A percentile compares a stretch with the other conserved stretches of the same genome.
phyloP scores from a whole-genome alignment of 2,888 invertebrate genomes.

The Mythimna lalbum region DNA sequence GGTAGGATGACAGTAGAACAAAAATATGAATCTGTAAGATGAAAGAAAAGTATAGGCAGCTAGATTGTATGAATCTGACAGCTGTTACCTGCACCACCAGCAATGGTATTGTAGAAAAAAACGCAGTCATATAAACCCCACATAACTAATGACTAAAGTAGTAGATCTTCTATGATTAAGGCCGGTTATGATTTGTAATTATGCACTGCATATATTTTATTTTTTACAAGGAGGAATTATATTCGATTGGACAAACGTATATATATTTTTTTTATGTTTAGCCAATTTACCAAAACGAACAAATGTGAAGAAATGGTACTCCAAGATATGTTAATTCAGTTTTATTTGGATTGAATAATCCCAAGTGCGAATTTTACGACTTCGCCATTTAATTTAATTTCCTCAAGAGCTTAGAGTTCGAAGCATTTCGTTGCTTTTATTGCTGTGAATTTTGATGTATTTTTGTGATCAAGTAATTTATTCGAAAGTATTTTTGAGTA shows the following conservation, averaged over 20 bases:
- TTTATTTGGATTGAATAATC: conserved; percentile 39
- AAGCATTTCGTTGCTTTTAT: conserved; percentile 12
- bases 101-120: no score
- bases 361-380: conserved; percentile 41
- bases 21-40: no score
- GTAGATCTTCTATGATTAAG: no score
- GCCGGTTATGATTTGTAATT: no score
- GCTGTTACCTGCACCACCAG: no score
- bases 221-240: no score
- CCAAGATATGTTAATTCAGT: conserved; percentile 20
- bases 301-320: conserved; percentile 15
- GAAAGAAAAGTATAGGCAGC: no score
- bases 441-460: conserved; percentile 23
- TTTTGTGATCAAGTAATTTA: neutral
- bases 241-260: neutral
- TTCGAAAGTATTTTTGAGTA: conserved; percentile 8
- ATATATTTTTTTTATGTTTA: neutral
- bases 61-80: no score
- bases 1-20: no score
- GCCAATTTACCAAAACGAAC: neutral
- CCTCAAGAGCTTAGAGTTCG: conserved; percentile 15
- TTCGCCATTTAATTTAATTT: conserved; percentile 44
- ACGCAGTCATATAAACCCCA: no score
- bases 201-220: no score
- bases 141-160: no score